Percentiles rank a stretch among this genome's conserved stretches.
Conservation (phyloP, 2,888 invertebrate species). For the Polydrusus tereticollis region DNA sequence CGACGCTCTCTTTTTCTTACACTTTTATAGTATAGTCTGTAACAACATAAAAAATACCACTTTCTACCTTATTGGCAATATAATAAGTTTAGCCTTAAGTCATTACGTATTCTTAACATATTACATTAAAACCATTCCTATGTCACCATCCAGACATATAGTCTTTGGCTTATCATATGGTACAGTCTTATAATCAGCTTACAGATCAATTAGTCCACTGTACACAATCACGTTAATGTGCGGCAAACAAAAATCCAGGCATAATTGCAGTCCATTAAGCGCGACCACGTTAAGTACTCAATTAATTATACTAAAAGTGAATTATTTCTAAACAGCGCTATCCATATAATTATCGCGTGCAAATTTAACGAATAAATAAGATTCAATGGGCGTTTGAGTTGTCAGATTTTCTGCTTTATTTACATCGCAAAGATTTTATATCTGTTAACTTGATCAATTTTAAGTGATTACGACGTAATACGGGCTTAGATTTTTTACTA, state of each 20-base stretch:
- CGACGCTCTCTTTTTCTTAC: too few relatives aligned
- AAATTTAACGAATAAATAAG: conserved; percentile 35
- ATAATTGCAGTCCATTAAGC: conserved; percentile 38
- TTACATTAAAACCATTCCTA: conserved; percentile 7
- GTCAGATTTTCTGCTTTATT: conserved; percentile 32
- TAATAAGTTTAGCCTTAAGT: too few relatives aligned
- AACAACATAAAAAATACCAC: too few relatives aligned
- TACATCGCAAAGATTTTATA: conserved; percentile 6
- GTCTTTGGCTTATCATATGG: conserved; percentile 16
- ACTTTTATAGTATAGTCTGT: too few relatives aligned
- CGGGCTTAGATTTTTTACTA: too few relatives aligned
- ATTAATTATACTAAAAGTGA: conserved; percentile 41
- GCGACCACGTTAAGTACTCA: conserved; percentile 31
- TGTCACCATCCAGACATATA: background rate
- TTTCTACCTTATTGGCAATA: too few relatives aligned
- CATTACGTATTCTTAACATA: too few relatives aligned
- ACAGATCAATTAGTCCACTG: conserved; percentile 38
- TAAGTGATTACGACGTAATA: background rate
- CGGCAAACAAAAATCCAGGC: conserved; percentile 26
- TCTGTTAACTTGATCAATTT: conserved; percentile 18
- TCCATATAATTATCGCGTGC: conserved; percentile 41
- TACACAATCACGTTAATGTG: conserved; percentile 35
- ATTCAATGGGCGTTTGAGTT: conserved; percentile 28
- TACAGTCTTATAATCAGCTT: conserved; percentile 19
- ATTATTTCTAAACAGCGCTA: conserved; percentile 40